These are phyloP conservation scores for Calidris pygmaea DNA, from an alignment of 2,113 vertebrate genomes.

Conservation along the genomic window DNA sequence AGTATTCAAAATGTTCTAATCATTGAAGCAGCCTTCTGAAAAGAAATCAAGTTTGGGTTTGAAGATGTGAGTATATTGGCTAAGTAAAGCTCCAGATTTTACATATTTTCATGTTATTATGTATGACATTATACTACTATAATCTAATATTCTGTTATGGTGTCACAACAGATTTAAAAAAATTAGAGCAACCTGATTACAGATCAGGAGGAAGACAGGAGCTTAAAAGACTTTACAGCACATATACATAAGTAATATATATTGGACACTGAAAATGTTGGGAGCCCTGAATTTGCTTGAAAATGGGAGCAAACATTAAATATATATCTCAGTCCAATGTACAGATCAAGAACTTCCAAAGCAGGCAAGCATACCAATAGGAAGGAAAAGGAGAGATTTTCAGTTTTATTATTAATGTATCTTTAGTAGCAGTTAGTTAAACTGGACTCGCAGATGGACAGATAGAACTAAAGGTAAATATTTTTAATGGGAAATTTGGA, in stretches of 20 bases:
- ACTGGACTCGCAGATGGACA: neutral
- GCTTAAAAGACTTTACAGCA: neutral
- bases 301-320: neutral
- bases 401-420: neutral
- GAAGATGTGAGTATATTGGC: neutral
- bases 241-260: neutral
- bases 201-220: neutral
- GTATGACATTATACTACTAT: neutral
- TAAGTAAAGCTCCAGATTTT: neutral
- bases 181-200: neutral
- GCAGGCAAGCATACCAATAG: neutral
- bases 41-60: neutral
- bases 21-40: neutral
- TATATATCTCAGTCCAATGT: neutral
- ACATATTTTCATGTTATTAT: neutral
- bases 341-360: neutral
- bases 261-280: neutral
- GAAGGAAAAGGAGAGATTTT: neutral
- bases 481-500: neutral
- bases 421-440: neutral
- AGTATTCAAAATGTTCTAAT: neutral
- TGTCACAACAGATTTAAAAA: conserved; percentile 4
- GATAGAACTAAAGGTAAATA: neutral
- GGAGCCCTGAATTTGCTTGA: neutral
- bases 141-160: neutral